A percentile compares a stretch with the other conserved stretches of the same genome.
These are phyloP conservation scores for Prenolepis imparis DNA, from an alignment of 2,888 invertebrate genomes.

Conservation along the genomic window DNA sequence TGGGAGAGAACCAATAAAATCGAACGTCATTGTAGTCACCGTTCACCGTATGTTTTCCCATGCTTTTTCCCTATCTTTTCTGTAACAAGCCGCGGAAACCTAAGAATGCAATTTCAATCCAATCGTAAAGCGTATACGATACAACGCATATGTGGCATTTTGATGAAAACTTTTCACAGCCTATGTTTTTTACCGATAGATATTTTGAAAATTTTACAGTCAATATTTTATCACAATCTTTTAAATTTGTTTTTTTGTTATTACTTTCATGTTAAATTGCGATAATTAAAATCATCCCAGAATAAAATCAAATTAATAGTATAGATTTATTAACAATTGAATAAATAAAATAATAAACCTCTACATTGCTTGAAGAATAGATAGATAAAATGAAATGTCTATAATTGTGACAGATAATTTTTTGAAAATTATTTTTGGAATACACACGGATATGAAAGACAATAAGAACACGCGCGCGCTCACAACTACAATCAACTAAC, in stretches of 20 bases:
- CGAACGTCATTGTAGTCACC: conserved; percentile 74
- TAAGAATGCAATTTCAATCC: conserved; percentile 43
- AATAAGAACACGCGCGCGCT: too few species aligned
- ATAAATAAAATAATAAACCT: background rate
- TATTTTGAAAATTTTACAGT: background rate
- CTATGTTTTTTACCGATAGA: background rate
- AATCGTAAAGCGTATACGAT: background rate
- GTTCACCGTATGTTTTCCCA: conserved; percentile 61
- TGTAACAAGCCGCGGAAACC: conserved; percentile 44
- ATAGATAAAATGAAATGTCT: background rate
- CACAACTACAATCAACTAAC: too few species aligned
- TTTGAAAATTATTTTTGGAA: background rate
- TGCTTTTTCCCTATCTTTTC: conserved; percentile 44
- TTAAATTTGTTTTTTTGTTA: background rate
- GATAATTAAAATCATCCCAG: background rate
- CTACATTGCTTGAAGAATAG: background rate
- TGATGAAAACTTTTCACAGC: background rate
- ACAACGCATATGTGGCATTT: too few species aligned
- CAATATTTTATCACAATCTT: background rate
- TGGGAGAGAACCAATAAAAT: conserved; percentile 77
- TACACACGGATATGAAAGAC: background rate
- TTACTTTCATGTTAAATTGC: background rate
- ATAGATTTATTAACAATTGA: background rate
- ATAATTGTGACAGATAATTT: background rate
- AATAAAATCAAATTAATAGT: conserved; percentile 1